These are phyloP conservation scores for Gymnarchus niloticus DNA, from an alignment of 2,113 vertebrate species.

Conservation along the genomic window DNA sequence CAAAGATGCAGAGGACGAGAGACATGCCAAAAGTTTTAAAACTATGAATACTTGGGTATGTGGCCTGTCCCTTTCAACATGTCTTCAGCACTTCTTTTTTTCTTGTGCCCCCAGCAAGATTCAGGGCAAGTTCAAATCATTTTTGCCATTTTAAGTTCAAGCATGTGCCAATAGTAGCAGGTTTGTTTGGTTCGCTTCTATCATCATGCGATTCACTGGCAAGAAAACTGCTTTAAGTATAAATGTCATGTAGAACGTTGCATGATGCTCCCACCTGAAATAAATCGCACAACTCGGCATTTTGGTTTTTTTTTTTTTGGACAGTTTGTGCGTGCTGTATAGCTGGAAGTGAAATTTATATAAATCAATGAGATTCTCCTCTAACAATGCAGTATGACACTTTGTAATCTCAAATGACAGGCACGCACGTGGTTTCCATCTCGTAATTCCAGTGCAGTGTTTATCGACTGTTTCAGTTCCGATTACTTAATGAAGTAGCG, in stretches of 20 bases:
- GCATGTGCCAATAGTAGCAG: constrained; percentile 9
- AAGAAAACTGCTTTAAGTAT: neutral
- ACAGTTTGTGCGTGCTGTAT: neutral
- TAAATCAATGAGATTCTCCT: neutral
- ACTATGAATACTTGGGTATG: constrained; percentile 41
- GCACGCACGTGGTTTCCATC: constrained; percentile 1
- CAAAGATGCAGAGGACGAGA: constrained; percentile 39
- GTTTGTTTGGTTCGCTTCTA: constrained; percentile 7
- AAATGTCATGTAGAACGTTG: neutral
- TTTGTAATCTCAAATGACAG: neutral
- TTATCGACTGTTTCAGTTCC: neutral
- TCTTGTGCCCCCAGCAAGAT: constrained; percentile 17
- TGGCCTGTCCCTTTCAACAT: constrained; percentile 35
- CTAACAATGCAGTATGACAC: neutral
- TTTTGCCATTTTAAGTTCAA: constrained; percentile 15
- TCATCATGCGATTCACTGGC: neutral
- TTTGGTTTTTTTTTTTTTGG: neutral
- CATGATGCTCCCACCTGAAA: neutral
- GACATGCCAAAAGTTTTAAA: constrained; percentile 43
- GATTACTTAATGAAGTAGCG: neutral
- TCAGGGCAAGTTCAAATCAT: constrained; percentile 5
- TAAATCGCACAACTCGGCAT: neutral
- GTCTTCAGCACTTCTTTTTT: constrained; percentile 22
- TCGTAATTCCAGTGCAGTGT: neutral
- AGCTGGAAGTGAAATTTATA: neutral